Evolutionary conservation across 2,797 vertebrate species (phyloP).

Genomic region (Setipinna tenuifilis): DNA sequence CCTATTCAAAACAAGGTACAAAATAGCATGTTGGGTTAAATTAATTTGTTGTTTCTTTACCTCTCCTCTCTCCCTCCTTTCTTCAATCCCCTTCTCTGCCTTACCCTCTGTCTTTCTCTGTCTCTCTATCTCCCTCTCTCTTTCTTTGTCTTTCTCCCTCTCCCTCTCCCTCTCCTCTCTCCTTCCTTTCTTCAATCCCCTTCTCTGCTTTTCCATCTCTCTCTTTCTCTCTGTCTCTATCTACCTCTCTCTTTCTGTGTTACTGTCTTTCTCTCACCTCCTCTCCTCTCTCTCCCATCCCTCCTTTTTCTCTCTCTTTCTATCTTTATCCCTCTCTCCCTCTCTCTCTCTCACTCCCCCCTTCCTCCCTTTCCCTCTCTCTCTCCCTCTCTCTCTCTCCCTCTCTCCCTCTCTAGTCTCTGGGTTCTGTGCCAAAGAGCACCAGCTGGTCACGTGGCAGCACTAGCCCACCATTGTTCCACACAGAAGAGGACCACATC

Average conservation of each 20-base stretch:
- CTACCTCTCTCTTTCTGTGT: too few relatives aligned
- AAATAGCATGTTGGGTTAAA: too few relatives aligned
- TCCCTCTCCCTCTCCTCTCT: too few relatives aligned
- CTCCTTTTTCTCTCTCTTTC: background rate
- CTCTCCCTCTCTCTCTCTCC: too few relatives aligned
- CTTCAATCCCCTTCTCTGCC: background rate
- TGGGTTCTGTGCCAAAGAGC: constrained; percentile 80
- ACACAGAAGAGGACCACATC: constrained; percentile 93
- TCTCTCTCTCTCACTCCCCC: constrained; percentile 39
- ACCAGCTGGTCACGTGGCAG: constrained; percentile 80
- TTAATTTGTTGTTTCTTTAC: too few relatives aligned
- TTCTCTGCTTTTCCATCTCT: background rate
- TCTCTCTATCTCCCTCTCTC: too few relatives aligned
- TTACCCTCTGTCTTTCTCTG: too few relatives aligned
- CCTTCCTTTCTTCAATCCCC: too few relatives aligned
- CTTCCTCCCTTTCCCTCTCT: background rate
- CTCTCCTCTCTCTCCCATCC: background rate
- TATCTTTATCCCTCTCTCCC: too few relatives aligned
- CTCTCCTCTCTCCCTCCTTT: too few relatives aligned
- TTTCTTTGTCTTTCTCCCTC: too few relatives aligned
- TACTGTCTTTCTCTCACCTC: background rate
- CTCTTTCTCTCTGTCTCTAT: background rate
- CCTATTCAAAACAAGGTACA: too few relatives aligned
- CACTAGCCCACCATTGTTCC: constrained; percentile 75
- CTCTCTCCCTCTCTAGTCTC: constrained; percentile 63